Evolutionary conservation across 1,140 invertebrate species (phyloP).

Genomic region (Tetramorium alpestre): DNA sequence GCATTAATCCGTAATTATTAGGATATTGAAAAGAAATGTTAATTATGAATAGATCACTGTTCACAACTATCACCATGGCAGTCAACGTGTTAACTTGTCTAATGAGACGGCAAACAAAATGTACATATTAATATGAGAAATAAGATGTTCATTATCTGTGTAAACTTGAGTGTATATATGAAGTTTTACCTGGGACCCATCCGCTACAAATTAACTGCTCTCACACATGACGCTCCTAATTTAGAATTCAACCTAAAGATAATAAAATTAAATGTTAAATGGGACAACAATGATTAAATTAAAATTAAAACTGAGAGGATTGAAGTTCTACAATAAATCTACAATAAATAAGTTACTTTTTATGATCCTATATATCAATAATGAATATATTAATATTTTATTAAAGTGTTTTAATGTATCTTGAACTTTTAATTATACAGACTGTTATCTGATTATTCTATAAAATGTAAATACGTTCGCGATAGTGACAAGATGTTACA

Average conservation of each 20-base stretch:
- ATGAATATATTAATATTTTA: not conserved
- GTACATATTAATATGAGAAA: not conserved
- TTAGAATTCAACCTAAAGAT: not conserved
- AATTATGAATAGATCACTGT: not conserved
- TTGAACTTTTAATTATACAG: not conserved
- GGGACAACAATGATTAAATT: not conserved
- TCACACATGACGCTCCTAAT: not conserved
- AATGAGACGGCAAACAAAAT: not conserved
- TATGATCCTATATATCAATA: not conserved
- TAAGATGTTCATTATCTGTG: not conserved
- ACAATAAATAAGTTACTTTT: not conserved
- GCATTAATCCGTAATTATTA: too few species aligned
- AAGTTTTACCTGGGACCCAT: not conserved
- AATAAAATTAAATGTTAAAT: not conserved
- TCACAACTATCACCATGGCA: not conserved
- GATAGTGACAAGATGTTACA: not conserved
- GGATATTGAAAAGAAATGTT: not conserved
- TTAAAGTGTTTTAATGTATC: not conserved
- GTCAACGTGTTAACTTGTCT: not conserved
- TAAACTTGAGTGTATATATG: too few species aligned
- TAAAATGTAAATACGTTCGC: not conserved
- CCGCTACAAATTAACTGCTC: not conserved
- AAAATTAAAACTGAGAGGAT: not conserved
- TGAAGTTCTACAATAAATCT: not conserved
- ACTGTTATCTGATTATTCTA: not conserved